These are phyloP conservation scores for Sarcophaga caerulescens DNA, from an alignment of 2,888 invertebrate species.

Conservation along the genomic window DNA sequence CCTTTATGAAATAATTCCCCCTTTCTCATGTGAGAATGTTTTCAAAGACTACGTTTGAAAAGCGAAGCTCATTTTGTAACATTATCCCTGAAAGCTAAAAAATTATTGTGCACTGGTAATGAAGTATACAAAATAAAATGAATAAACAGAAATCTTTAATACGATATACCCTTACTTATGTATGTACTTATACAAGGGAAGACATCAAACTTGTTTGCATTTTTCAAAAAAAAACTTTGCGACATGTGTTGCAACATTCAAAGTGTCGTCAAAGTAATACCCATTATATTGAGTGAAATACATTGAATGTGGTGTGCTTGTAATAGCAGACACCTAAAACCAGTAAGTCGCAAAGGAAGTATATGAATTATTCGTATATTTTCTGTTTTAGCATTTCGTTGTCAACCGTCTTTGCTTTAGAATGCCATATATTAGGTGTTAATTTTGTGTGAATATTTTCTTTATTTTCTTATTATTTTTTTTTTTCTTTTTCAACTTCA, in stretches of 20 bases:
- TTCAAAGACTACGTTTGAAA: not conserved
- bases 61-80: not conserved
- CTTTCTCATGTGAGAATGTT: not conserved
- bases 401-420: not conserved
- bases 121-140: conserved; percentile 24
- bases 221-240: conserved; percentile 66
- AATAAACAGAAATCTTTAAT: conserved; percentile 19
- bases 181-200: not conserved
- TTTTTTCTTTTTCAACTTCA: not conserved
- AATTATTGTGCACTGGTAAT: not conserved
- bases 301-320: not conserved
- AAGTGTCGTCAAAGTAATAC: conserved; percentile 60
- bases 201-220: conserved; percentile 63
- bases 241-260: conserved; percentile 66
- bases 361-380: conserved; percentile 11
- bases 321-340: not conserved
- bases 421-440: conserved; percentile 58
- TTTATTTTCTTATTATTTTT: not conserved
- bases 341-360: not conserved
- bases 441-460: conserved; percentile 50
- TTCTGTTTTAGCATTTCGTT: not conserved
- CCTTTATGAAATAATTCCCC: no score
- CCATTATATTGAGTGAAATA: conserved; percentile 5
- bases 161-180: not conserved
- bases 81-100: conserved; percentile 25